Evolutionary conservation across 1,140 invertebrate species (phyloP).

Genomic region (Lasioglossum baleicum): DNA sequence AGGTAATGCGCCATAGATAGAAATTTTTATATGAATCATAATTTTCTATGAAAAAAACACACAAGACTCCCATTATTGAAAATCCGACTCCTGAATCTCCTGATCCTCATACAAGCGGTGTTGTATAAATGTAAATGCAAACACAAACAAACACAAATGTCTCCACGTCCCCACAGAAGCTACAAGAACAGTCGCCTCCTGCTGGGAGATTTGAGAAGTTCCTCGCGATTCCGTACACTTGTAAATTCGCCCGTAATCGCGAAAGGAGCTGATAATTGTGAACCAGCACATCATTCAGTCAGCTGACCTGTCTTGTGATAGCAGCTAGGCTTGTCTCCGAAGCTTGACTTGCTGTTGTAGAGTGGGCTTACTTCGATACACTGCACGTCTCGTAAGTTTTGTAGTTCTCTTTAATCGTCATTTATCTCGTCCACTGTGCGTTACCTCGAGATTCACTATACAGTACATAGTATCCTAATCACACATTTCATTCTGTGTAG

Average conservation of each 20-base stretch:
- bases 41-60: no score
- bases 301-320: conserved; percentile 79
- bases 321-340: conserved; percentile 54
- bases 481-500: conserved; percentile 13
- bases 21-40: no score
- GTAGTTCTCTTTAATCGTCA: conserved; percentile 33
- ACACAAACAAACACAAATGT: no score
- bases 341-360: conserved; percentile 56
- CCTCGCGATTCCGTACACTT: not conserved
- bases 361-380: conserved; percentile 62
- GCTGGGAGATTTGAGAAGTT: not conserved
- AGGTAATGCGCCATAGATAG: no score
- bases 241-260: conserved; percentile 9
- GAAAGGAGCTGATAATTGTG: conserved; percentile 52
- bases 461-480: not conserved
- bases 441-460: conserved; percentile 2
- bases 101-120: no score
- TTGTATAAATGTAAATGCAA: no score
- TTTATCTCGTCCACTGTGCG: conserved; percentile 19
- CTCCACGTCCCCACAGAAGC: not conserved
- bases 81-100: no score
- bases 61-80: no score
- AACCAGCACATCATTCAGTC: conserved; percentile 66
- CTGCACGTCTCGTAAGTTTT: conserved; percentile 66
- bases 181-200: not conserved